Conservation (phyloP, 2,113 vertebrate genomes). For the Cyprinodon brontotheroides region DNA sequence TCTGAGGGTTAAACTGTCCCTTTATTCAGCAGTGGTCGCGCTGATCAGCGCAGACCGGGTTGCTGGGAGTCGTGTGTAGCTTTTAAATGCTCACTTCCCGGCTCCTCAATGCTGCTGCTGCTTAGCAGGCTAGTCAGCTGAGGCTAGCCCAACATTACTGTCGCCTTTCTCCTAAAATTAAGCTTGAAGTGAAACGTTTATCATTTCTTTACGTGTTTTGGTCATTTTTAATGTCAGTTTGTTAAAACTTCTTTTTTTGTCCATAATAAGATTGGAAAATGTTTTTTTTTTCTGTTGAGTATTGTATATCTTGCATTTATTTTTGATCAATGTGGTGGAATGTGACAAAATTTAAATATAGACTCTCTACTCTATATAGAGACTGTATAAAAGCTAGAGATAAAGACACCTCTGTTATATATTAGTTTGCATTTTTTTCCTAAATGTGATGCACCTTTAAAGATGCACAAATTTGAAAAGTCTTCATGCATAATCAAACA, state of each 20-base stretch:
- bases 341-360: too few relatives aligned
- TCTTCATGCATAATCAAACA: background rate
- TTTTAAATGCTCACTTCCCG: conserved; percentile 32
- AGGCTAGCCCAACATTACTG: conserved; percentile 35
- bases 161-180: background rate
- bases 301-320: too few relatives aligned
- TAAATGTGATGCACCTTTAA: background rate
- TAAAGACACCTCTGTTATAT: background rate
- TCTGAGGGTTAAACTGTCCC: background rate
- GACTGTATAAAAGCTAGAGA: background rate
- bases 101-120: conserved; percentile 31
- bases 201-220: background rate
- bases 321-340: too few relatives aligned
- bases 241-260: background rate
- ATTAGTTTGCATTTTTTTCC: background rate
- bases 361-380: too few relatives aligned
- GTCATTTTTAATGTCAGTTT: background rate
- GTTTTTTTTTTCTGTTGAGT: background rate
- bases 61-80: conserved; percentile 12
- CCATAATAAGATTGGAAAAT: background rate
- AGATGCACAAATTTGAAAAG: background rate
- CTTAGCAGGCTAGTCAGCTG: conserved; percentile 62
- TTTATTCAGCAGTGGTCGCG: background rate
- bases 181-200: background rate
- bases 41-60: conserved; percentile 7